Conservation (phyloP, 1,140 invertebrate species). For the Eufriesea mexicana region DNA sequence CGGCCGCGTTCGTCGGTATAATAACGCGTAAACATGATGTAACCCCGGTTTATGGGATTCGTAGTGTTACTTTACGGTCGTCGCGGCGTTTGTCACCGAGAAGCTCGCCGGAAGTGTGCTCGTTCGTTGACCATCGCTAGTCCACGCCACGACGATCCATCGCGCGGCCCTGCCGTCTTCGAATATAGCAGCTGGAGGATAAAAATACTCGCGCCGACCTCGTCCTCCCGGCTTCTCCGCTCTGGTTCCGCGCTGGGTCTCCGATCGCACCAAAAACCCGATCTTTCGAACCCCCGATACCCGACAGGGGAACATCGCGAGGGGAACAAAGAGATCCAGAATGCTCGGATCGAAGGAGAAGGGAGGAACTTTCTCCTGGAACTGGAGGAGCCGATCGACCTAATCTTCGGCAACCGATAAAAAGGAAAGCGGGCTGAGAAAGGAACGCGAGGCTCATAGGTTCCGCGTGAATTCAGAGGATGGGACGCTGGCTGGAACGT, state of each 20-base stretch:
- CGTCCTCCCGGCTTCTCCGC: background rate
- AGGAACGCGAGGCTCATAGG: background rate
- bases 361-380: no score
- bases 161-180: background rate
- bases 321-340: no score
- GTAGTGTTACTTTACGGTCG: background rate
- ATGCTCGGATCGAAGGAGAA: no score
- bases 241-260: background rate
- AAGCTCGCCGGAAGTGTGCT: background rate
- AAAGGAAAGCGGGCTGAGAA: conserved; percentile 27
- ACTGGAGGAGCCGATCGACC: conserved; percentile 28
- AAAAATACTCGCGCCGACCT: conserved; percentile 48
- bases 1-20: background rate
- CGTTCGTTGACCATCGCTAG: conserved; percentile 43
- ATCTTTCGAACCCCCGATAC: no score
- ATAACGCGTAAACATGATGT: conserved; percentile 4
- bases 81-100: background rate
- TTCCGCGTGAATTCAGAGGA: conserved; percentile 32
- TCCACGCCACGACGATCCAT: background rate
- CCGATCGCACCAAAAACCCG: no score
- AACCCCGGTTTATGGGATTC: conserved; percentile 1
- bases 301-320: no score
- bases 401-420: conserved; percentile 40
- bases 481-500: background rate
- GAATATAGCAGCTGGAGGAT: conserved; percentile 17